Evolutionary conservation across 1,140 invertebrate species (phyloP), one percentile per base, ranked within the genome.

Genomic region (Stegodyphus dumicola): DNA sequence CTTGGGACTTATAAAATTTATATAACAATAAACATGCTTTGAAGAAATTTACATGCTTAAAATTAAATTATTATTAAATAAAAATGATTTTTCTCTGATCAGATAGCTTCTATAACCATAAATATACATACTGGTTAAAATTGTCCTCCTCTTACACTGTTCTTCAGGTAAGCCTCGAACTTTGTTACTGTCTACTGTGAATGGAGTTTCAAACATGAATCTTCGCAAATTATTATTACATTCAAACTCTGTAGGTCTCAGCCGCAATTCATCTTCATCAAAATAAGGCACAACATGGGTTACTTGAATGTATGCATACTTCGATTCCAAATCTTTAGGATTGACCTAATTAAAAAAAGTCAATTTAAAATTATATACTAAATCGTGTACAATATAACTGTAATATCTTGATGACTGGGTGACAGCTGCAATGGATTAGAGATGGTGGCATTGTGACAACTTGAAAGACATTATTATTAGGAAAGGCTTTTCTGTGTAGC

Each of bases 171-270:
- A 94, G 3, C 95, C 96, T 54, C 94, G 92, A 0, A 95, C 93
- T 88, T 90, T 90, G 80, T 90, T 90, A 4, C 96, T 95, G 81
- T 95, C 94, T 89, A 94, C 93, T 1, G 96, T 97, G 90, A 98
- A 98, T 1, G 96, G 96, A 13, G 96, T 97, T 90, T 98, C 96
- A 90, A 95, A 98, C 93, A 97, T 96, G 89, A 98, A 98, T 70
- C 93, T 93, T 74, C 92, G 93, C 18, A 98, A 93, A 90, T 98
- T 96, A 89, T 98, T 96, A 90, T 95, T 96, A 65, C 95, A 93
- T 88, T 97, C 95, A 90, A 96, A 97, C 84, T 96, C 95, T 53
- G 95, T 96, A 49, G 92, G 91, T 77, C 94, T 90, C 49, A 87
- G 76, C 13, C 88, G 85, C 9, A 94, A 89, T 88, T 95, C 94